phyloP scores from a whole-genome alignment of 2,113 vertebrate species.

The Colossoma macropomum region DNA sequence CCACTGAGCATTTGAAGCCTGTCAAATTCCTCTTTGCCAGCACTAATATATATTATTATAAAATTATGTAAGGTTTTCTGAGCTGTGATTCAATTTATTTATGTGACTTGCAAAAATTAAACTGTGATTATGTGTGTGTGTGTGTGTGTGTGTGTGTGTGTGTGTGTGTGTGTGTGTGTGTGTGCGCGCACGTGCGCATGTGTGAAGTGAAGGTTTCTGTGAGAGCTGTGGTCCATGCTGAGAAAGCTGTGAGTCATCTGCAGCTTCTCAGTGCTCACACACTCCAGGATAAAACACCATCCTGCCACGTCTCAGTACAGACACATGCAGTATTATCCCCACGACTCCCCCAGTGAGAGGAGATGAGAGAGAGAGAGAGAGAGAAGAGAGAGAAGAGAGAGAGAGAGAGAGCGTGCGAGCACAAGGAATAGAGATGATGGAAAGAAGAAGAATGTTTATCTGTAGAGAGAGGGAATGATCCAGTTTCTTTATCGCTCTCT shows the following conservation, averaged over 20 bases:
- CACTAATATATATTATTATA: neutral
- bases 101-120: neutral
- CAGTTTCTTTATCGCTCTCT: neutral
- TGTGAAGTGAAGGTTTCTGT: neutral
- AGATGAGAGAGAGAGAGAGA: no score
- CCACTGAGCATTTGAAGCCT: no score
- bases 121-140: neutral
- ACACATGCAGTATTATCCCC: neutral
- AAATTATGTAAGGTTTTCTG: neutral
- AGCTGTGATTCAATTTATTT: neutral
- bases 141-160: neutral
- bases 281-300: neutral
- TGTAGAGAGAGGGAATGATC: neutral
- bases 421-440: neutral
- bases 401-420: no score
- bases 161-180: neutral
- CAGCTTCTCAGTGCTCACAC: neutral
- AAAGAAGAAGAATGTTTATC: neutral
- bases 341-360: neutral
- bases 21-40: no score
- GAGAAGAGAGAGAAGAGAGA: no score
- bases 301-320: neutral
- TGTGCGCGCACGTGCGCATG: neutral
- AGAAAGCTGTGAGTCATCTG: neutral
- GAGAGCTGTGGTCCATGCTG: neutral